Evolutionary conservation across 2,888 invertebrate genomes (phyloP), one percentile per base, ranked within the genome.

Genomic region (Parnassius apollo): DNA sequence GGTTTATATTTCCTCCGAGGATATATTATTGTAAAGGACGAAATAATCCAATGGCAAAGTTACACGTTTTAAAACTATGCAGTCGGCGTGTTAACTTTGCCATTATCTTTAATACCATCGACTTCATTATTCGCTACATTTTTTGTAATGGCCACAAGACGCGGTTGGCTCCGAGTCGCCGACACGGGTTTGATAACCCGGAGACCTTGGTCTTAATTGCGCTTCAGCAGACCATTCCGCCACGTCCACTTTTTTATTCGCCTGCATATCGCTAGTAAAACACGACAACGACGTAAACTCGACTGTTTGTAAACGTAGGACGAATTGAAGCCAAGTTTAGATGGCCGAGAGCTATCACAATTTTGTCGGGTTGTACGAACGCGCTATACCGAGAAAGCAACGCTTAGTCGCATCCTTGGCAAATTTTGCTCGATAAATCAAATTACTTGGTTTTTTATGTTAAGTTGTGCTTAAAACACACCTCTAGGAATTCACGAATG

Each of bases 171-270:
- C 81, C 85, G 77, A 85, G 81, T 82, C 85, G 81, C 81, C 85
- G 86, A 80, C 88, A 82, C 85, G 91, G 81, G 91, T 91, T 91
- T 91, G 91, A 91, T 91, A 91, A 91, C 91, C 91, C 83, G 91
- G 79, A 90, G 91, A 91, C 91, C 91, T 91, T 91, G 91, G 90
- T 90, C 91, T 91, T 91, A 91, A 91, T 91, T 91, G 91, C 90
- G 88, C 85, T 85, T 83, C 86, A 85, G 86, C 86, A 82, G 87
- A 85, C 89, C 88, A 89, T 86, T 91, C 87, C 82, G 82, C 82
- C 82, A 83, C 77, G 89, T 82, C 90, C 85, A 86, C 88, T 91
- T 91, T 64, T 91, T 91, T 91, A 90, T 91, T 83, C 83, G 87
- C 88, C 85, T 90, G 91, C 91, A 87, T 86, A 91, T 89, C 86